Conservation (phyloP, 2,888 invertebrate genomes). For the Epinotia brunnichana region DNA sequence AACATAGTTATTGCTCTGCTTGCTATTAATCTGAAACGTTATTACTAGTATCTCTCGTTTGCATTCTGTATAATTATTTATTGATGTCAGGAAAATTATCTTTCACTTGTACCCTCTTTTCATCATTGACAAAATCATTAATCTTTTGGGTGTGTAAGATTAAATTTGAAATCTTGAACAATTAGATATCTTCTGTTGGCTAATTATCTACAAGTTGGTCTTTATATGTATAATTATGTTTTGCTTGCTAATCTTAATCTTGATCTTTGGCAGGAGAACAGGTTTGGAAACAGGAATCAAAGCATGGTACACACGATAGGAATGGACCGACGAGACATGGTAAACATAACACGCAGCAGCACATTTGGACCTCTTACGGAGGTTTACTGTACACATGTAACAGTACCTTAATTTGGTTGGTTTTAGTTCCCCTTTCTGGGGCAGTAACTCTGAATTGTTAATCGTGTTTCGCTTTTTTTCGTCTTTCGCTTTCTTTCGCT, state of each 20-base stretch:
- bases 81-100: no score
- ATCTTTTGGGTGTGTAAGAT: background rate
- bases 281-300: slow-evolving; percentile 1
- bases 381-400: background rate
- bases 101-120: no score
- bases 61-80: no score
- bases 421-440: no score
- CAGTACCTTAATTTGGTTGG: no score
- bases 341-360: background rate
- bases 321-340: slow-evolving; percentile 3
- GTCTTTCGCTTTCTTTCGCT: no score
- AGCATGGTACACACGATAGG: slow-evolving; percentile 5
- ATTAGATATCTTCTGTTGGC: background rate
- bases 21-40: background rate
- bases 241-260: background rate
- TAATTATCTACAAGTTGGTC: background rate
- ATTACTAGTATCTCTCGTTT: no score
- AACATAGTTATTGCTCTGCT: background rate
- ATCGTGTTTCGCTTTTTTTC: no score
- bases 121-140: background rate
- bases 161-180: no score
- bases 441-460: no score
- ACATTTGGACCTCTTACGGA: background rate
- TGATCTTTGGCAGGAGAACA: background rate
- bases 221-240: background rate